Evolutionary conservation across 2,888 invertebrate genomes (phyloP), one percentile per base, ranked within the genome.

Genomic region (Trachelus troglodyta): DNA sequence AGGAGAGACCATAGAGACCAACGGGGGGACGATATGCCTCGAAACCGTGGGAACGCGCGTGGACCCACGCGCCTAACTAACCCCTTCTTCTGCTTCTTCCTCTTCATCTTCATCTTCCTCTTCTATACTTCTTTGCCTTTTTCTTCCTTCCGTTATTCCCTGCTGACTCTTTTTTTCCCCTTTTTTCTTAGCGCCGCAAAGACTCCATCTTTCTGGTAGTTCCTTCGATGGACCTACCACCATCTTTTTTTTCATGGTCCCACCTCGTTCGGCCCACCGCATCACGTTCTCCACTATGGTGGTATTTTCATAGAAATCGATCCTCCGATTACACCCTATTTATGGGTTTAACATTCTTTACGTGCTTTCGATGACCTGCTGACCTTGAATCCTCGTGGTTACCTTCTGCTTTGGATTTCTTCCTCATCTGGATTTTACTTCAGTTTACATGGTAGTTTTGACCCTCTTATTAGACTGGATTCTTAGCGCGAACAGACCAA

Each of bases 11-110:
- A 76, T 78, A 76, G 78, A 78, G 75, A 78, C 75, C 73, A 78
- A 75, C 31, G 86, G 87, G 84, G 86, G 87, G 88, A 89, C 89
- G 90, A 90, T 90, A 90, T 89, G 88, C 89, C 88, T 84, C 79
- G 89, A 88, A 89, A 90, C 89, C 90, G 91, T 91, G 90, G 91
- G 91, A 91, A 91, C 90, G 88, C 88, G 87, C 88, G 90, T 90
- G 89, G 90, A 86, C 89, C 90, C 90, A 90, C 90, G 90, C 90
- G 90, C 89, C 90, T 87, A 87, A 89, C 90, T 89, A 89, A 88
- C 90, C 89, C 89, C 88, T 86, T 85, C 83, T 79, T 79, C 76
- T 75, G 30, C 75, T 81, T 81, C 74, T 69, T 76, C 77, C 74
- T 77, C 73, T 76, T 74, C 79, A 74, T 56, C 56, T 56, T 74